phyloP scores from a whole-genome alignment of 2,797 vertebrate species.

The Triplophysa yarkandensis region DNA sequence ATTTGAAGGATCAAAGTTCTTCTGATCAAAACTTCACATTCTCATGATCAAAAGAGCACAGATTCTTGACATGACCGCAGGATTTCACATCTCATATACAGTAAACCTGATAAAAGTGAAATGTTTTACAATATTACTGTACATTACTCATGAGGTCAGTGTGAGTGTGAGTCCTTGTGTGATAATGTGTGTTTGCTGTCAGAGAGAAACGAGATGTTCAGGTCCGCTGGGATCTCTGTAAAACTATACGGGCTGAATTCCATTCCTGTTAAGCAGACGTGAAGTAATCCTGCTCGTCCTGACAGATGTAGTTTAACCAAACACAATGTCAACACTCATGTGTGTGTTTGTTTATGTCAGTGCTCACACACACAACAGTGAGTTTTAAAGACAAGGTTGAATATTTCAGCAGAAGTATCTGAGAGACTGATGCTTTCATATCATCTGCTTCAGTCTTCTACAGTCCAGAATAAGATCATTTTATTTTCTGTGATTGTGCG shows the following conservation, averaged over 20 bases:
- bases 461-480: too few species aligned
- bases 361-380: conserved; percentile 25
- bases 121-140: too few species aligned
- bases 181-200: conserved; percentile 4
- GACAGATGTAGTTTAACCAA: conserved; percentile 54
- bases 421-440: too few species aligned
- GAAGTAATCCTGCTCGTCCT: conserved; percentile 51
- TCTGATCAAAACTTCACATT: conserved; percentile 12
- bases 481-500: too few species aligned
- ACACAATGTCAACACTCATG: conserved; percentile 45
- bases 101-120: too few species aligned
- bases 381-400: too few species aligned
- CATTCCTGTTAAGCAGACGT: too few species aligned
- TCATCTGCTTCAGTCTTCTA: too few species aligned
- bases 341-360: conserved; percentile 3
- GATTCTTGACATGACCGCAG: background rate
- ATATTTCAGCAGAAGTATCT: too few species aligned
- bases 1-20: background rate
- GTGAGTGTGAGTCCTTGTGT: conserved; percentile 17
- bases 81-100: too few species aligned
- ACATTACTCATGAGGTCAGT: too few species aligned
- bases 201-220: conserved; percentile 44
- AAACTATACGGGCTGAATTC: too few species aligned
- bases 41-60: background rate
- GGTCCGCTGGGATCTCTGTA: conserved; percentile 38